Percentiles rank a stretch among this genome's conserved stretches.
Evolutionary conservation across 2,797 vertebrate species (phyloP).

Genomic region (Alauda arvensis): DNA sequence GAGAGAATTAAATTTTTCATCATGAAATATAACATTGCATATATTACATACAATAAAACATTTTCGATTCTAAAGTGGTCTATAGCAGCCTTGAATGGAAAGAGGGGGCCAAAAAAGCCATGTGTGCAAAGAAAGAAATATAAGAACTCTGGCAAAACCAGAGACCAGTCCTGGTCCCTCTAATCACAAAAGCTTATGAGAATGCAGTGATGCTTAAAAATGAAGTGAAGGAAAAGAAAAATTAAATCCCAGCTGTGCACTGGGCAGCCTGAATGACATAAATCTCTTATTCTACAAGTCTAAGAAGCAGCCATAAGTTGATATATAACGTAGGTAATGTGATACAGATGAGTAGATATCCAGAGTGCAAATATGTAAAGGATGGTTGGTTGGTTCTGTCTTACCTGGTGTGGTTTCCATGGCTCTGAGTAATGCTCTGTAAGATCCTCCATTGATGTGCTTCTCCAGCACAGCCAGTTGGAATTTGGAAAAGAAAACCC

Average conservation of each 20-base stretch:
- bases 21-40: no score
- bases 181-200: neutral
- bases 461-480: neutral
- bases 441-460: neutral
- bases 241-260: neutral
- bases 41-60: rapidly evolving
- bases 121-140: neutral
- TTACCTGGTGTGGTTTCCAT: neutral
- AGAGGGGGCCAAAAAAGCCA: neutral
- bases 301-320: neutral
- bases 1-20: neutral
- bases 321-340: neutral
- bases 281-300: neutral
- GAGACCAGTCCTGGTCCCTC: neutral
- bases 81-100: neutral
- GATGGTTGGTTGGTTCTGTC: neutral
- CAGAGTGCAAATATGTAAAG: neutral
- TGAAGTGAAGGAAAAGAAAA: neutral
- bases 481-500: neutral
- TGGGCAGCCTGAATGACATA: neutral
- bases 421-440: neutral
- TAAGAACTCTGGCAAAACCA: neutral
- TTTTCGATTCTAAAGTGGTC: neutral
- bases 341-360: neutral
- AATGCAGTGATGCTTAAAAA: neutral